Evolutionary conservation across 2,888 invertebrate genomes (phyloP).

Genomic region (Conus canariensis): DNA sequence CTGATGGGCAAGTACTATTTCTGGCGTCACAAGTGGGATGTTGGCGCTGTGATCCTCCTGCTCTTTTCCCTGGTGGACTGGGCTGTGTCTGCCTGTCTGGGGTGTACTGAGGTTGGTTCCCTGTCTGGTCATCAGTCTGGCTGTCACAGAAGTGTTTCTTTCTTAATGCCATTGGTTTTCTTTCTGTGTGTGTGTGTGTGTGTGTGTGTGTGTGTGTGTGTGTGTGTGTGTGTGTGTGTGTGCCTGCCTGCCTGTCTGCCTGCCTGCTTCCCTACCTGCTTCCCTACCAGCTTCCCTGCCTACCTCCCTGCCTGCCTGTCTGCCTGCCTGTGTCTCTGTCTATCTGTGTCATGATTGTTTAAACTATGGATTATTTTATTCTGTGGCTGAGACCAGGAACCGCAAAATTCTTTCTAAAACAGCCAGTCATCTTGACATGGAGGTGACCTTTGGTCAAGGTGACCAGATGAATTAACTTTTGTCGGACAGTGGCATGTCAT

Average conservation of each 20-base stretch:
- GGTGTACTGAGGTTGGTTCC: constrained; percentile 70
- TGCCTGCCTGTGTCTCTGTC: not conserved
- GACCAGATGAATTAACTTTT: too few species aligned
- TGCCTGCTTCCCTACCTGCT: not conserved
- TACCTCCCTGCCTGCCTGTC: not conserved
- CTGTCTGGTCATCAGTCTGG: not conserved
- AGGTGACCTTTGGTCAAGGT: too few species aligned
- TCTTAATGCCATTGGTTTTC: too few species aligned
- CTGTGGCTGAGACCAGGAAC: too few species aligned
- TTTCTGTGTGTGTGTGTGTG: not conserved
- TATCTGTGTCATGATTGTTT: not conserved
- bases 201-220: constrained; percentile 21
- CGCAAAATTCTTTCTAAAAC: too few species aligned
- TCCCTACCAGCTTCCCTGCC: too few species aligned
- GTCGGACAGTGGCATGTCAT: too few species aligned
- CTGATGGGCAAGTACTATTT: constrained; percentile 66
- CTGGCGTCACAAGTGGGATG: constrained; percentile 70
- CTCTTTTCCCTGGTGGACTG: constrained; percentile 71
- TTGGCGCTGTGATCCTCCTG: constrained; percentile 64
- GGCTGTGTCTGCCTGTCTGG: constrained; percentile 66
- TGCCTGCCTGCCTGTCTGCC: too few species aligned
- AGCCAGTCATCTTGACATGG: too few species aligned
- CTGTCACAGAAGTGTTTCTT: not conserved
- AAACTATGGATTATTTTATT: too few species aligned
- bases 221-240: not conserved